Conservation (phyloP, 2,888 invertebrate genomes). For the Stramonita haemastoma region DNA sequence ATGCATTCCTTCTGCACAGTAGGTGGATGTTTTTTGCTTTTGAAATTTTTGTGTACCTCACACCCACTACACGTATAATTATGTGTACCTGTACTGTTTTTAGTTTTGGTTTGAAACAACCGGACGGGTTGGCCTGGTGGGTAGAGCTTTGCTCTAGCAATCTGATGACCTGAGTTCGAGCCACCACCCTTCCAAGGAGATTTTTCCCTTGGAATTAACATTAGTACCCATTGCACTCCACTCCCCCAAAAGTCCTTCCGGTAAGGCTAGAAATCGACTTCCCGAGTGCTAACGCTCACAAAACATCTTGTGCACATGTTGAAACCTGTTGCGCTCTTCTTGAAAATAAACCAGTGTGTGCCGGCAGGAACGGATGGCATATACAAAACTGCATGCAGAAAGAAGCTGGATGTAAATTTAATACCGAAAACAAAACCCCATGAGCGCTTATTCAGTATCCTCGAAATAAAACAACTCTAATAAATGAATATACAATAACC, state of each 20-base stretch:
- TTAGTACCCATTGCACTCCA: background rate
- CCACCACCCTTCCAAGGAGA: background rate
- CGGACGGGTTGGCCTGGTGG: background rate
- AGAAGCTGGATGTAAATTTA: too few species aligned
- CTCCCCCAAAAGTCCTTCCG: background rate
- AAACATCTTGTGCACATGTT: background rate
- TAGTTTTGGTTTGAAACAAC: background rate
- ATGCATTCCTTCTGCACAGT: too few species aligned
- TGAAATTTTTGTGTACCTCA: too few species aligned
- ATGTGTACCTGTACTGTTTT: background rate
- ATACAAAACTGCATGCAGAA: background rate
- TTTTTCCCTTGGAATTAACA: background rate
- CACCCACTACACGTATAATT: too few species aligned
- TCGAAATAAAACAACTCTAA: too few species aligned
- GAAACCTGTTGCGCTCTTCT: background rate
- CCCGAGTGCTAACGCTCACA: background rate
- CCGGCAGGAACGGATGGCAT: background rate
- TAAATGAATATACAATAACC: too few species aligned
- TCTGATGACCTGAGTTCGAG: background rate
- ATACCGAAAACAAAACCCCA: too few species aligned
- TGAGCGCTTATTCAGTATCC: too few species aligned
- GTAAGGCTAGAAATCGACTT: background rate
- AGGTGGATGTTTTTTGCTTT: too few species aligned
- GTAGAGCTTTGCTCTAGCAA: background rate
- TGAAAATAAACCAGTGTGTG: background rate